Evolutionary conservation across 2,888 invertebrate species (phyloP), one percentile per base, ranked within the genome.

Genomic region (Troides oblongomaculatus): DNA sequence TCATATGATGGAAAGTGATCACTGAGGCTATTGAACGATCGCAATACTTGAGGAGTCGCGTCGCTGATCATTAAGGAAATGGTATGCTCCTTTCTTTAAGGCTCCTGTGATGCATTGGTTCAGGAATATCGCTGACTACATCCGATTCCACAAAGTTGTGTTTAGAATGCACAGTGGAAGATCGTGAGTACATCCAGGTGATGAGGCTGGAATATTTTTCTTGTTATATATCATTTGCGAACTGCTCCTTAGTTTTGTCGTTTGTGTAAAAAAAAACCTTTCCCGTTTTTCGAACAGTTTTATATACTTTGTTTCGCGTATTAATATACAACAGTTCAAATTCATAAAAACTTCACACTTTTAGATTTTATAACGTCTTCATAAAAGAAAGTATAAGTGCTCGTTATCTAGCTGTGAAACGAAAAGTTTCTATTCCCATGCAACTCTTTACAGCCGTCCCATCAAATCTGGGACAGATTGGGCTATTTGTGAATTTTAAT

Each of bases 291-390:
- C 23, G 57, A 21, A 57, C 21, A 21, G 8, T 21, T 57, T 21
- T n/a, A 57, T 6, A 21, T 21, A 18, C 8, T 57, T 6, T 57
- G 21, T 21, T 57, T 21, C 21, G 4, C 21, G 14, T 50, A 18
- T 14, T 50, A 50, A 14, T 17, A 50, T 17, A 17, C 50, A 50
- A 50, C 50, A 14, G 50, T 63, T 25, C 10, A 58, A 62, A 25
- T 46, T 46, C 46, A n/a, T 39, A 87, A 84, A 30, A 85, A 85
- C 85, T 83, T 80, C 78, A 84, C 81, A 81, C 83, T 81, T 84
- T 83, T 80, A 79, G 77, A 83, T 89, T 88, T 88, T 89, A 89
- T 87, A 82, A 85, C 80, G 73, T 79, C 78, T 74, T 81, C 84
- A 87, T 89, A 85, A 90, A 90, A 86, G 0, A 74, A 83, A 39